Conservation (phyloP, 2,113 vertebrate genomes). For the Polyodon spathula region DNA sequence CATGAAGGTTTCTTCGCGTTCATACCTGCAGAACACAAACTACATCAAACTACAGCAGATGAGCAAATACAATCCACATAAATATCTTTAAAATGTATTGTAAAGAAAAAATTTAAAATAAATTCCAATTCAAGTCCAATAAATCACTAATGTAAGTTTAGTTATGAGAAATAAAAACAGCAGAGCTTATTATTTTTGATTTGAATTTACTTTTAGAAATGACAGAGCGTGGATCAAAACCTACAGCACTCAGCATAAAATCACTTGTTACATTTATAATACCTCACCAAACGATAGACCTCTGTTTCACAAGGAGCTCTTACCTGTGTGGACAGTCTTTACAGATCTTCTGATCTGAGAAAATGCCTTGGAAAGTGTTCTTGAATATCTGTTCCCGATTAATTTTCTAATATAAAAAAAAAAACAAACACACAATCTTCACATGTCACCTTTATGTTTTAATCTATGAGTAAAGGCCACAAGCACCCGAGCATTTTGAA, state of each 20-base stretch:
- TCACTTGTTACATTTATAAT: not conserved
- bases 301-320: constrained; percentile 8
- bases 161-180: too few relatives aligned
- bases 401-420: constrained; percentile 74
- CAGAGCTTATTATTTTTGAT: too few relatives aligned
- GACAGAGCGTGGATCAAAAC: not conserved
- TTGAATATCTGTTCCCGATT: constrained; percentile 96
- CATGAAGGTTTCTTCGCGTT: constrained; percentile 96
- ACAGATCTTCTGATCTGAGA: constrained; percentile 98
- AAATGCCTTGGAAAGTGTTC: constrained; percentile 97
- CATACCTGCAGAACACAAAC: constrained; percentile 59
- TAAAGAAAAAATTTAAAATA: too few relatives aligned
- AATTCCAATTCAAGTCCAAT: too few relatives aligned
- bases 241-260: not conserved
- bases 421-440: not conserved
- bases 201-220: too few relatives aligned
- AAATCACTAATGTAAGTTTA: too few relatives aligned
- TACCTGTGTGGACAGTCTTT: constrained; percentile 97
- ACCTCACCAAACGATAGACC: too few relatives aligned
- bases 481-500: too few relatives aligned
- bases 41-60: constrained; percentile 3
- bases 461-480: too few relatives aligned
- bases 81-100: too few relatives aligned
- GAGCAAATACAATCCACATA: not conserved
- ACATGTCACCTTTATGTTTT: not conserved